Conservation (phyloP, 23 tunicate species). For the Clavelina lepadiformis region DNA sequence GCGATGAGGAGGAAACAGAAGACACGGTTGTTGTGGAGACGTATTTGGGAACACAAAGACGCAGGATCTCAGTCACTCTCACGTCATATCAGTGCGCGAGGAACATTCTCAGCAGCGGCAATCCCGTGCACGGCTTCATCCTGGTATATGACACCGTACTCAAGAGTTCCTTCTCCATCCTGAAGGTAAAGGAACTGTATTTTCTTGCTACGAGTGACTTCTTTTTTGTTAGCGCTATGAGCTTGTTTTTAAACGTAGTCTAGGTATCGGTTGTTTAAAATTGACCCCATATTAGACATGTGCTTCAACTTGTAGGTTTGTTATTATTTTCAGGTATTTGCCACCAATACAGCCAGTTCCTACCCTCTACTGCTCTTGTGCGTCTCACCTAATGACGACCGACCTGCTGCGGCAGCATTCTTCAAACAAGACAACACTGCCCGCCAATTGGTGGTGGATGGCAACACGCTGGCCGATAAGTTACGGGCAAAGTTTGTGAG, state of each 20-base stretch:
- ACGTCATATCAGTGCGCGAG: conserved; percentile 85
- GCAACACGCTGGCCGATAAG: conserved; percentile 73
- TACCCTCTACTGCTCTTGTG: conserved; percentile 72
- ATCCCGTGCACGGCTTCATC: conserved; percentile 78
- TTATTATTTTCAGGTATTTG: conserved; percentile 65
- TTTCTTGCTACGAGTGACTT: not conserved
- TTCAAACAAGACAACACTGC: conserved; percentile 57
- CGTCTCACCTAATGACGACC: conserved; percentile 59
- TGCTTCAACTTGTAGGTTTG: no score
- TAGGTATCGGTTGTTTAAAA: no score
- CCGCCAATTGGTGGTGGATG: conserved; percentile 54
- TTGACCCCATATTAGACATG: no score
- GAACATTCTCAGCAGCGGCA: conserved; percentile 53
- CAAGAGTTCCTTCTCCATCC: conserved; percentile 56
- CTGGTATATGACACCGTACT: conserved; percentile 55
- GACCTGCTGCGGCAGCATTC: conserved; percentile 51
- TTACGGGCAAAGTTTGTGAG: conserved; percentile 64
- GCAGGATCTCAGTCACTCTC: conserved; percentile 65
- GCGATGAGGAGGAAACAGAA: conserved; percentile 51
- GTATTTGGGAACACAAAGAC: conserved; percentile 56
- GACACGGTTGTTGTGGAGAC: conserved; percentile 59
- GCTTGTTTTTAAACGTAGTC: not conserved
- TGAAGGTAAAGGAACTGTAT: conserved; percentile 61
- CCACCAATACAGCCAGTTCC: conserved; percentile 76
- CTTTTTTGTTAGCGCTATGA: not conserved